Conservation (phyloP, 2,113 vertebrate species). For the Corydoras maculifer region DNA sequence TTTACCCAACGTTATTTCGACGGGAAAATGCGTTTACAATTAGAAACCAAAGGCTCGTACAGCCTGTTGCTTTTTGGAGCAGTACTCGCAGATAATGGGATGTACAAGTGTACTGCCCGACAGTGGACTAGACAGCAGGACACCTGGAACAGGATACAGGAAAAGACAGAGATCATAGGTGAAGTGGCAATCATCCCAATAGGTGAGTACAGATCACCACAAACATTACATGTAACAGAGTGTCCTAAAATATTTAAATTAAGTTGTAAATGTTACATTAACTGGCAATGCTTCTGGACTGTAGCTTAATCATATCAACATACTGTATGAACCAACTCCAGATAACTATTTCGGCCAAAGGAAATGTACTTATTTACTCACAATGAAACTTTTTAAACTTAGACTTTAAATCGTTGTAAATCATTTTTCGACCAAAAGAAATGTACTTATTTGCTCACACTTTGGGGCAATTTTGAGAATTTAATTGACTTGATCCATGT, state of each 20-base stretch:
- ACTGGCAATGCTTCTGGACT: neutral
- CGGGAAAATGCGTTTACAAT: conserved; percentile 74
- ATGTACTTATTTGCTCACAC: no score
- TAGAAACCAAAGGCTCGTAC: conserved; percentile 64
- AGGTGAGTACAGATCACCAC: conserved; percentile 61
- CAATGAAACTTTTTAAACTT: no score
- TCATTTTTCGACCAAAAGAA: no score
- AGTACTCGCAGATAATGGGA: conserved; percentile 62
- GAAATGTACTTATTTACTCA: no score
- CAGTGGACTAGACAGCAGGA: conserved; percentile 79
- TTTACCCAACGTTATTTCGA: conserved; percentile 69
- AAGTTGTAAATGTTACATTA: neutral
- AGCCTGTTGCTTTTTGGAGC: conserved; percentile 68
- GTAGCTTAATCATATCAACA: no score
- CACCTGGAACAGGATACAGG: conserved; percentile 79
- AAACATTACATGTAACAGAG: neutral
- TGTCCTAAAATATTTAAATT: neutral
- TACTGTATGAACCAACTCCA: no score
- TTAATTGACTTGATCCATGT: no score
- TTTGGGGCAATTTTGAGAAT: no score
- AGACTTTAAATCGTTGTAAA: no score
- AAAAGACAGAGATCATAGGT: conserved; percentile 73
- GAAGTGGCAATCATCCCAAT: conserved; percentile 68
- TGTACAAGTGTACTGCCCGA: conserved; percentile 75
- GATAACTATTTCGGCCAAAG: no score